These are phyloP conservation scores for Mungos mungo DNA, from an alignment of 2,113 vertebrate species.

Conservation along the genomic window DNA sequence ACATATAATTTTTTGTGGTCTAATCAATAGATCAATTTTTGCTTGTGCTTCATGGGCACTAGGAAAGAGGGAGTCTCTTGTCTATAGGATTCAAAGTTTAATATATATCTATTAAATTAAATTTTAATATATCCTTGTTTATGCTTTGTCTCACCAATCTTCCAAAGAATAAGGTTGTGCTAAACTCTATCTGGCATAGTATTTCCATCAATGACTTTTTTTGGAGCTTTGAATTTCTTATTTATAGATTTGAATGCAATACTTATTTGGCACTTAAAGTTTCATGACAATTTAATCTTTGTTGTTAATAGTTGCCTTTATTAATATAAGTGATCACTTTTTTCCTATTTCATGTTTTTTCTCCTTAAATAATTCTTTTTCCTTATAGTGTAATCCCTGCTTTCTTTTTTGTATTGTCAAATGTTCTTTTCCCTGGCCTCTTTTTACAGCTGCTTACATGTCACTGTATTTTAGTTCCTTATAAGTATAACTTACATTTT, in stretches of 20 bases:
- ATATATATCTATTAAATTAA: neutral
- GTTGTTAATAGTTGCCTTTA: neutral
- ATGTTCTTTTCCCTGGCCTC: neutral
- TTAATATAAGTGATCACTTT: neutral
- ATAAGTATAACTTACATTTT: constrained; percentile 40
- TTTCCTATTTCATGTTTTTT: neutral
- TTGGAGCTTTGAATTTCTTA: neutral
- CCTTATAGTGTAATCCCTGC: neutral
- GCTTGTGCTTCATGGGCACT: neutral
- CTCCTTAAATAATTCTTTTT: constrained; percentile 21
- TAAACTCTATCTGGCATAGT: neutral
- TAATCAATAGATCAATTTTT: constrained; percentile 24
- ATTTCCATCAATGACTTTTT: neutral
- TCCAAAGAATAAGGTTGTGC: neutral
- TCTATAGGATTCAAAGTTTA: constrained; percentile 42
- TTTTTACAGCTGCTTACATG: neutral
- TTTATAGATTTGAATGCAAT: constrained; percentile 2
- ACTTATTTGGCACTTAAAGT: neutral
- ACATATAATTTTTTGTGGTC: neutral
- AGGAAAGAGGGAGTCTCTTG: constrained; percentile 22
- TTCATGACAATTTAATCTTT: neutral
- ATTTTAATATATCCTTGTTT: neutral
- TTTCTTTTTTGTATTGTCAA: constrained; percentile 6
- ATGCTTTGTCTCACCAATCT: constrained; percentile 13
- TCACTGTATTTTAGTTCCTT: constrained; percentile 17